Conservation (phyloP, 2,113 vertebrate genomes). For the Elephas maximus region DNA sequence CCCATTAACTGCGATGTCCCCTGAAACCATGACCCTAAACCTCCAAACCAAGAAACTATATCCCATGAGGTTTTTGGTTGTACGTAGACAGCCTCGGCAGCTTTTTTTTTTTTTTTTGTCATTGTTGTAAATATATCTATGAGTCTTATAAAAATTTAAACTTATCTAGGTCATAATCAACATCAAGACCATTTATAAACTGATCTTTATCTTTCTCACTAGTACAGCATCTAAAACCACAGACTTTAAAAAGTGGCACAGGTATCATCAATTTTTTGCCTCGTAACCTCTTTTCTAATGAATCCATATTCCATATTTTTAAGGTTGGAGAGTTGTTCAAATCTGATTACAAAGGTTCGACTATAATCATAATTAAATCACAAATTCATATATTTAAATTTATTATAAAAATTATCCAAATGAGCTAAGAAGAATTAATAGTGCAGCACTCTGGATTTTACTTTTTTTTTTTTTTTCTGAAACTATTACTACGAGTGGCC, state of each 20-base stretch:
- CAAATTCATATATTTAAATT: constrained; percentile 24
- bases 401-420: constrained; percentile 52
- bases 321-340: background rate
- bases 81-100: background rate
- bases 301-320: background rate
- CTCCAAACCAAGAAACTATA: background rate
- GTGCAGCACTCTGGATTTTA: background rate
- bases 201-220: background rate
- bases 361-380: constrained; percentile 1
- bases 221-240: background rate
- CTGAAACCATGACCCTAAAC: background rate
- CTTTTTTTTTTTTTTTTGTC: background rate
- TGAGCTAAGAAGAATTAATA: constrained; percentile 39
- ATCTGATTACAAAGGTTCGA: background rate
- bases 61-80: background rate
- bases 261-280: background rate
- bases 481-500: constrained; percentile 24
- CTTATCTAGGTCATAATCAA: background rate
- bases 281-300: background rate
- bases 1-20: background rate
- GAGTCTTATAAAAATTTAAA: background rate
- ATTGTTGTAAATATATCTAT: background rate
- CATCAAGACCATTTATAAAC: background rate
- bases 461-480: background rate
- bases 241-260: background rate